Evolutionary conservation across 2,113 vertebrate species (phyloP), one percentile per base, ranked within the genome.

Genomic region (Oxyura jamaicensis): DNA sequence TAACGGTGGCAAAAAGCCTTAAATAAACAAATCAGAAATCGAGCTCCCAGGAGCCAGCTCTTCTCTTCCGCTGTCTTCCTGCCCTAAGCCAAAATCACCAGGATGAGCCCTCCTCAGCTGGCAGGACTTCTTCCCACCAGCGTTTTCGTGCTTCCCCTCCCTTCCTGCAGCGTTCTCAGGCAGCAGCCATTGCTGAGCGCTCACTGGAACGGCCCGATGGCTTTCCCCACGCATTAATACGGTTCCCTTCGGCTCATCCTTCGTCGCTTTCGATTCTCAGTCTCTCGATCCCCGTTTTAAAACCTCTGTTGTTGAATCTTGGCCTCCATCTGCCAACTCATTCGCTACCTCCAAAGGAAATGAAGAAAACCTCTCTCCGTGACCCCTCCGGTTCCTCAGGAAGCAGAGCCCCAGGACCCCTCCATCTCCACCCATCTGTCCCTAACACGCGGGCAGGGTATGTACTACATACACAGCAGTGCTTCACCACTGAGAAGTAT

Each of bases 91-190:
- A 41, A 84, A 83, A 50, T 56, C 41, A 28, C 0, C 3, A 84
- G 44, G 44, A 72, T 48, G 11, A 39, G 12, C n/a, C 31, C 35
- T 79, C 46, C 12, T 19, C 83, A 78, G 33, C 41, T 7, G 22
- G 2, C 1, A 0, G 31, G 33, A 44, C 26, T 86, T 52, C 39
- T 33, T 65, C n/a, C 69, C 1, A 0, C 33, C 20, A 16, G 13
- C 6, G 15, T 63, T 76, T 65, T 39, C 42, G n/a, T 55, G 41
- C 62, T 55, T 41, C 12, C 44, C 50, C 53, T 73, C 17, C 12
- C 44, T 80, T 83, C 36, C 55, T 28, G 58, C 14, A 23, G 55
- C 41, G 20, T 28, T 60, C 28, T 60, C 86, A 31, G 13, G 89
- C 83, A 78, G 67, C 63, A 82, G 15, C 28, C 74, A 68, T 35